A percentile compares a stretch with the other conserved stretches of the same genome.
phyloP scores from a whole-genome alignment of 2,888 invertebrate genomes.

The Tiliacea aurago region DNA sequence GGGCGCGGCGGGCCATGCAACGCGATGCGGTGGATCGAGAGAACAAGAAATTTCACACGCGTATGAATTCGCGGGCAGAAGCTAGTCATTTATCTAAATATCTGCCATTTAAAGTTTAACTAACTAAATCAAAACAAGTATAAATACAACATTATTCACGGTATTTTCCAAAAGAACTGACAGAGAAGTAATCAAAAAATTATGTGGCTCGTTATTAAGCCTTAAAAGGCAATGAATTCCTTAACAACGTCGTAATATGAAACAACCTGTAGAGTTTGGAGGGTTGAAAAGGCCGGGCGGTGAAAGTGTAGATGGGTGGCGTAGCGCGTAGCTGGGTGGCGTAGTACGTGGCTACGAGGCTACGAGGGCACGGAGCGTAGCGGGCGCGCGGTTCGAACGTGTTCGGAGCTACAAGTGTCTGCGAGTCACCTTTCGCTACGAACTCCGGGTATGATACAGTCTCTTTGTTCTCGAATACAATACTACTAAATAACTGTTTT shows the following conservation, averaged over 20 bases:
- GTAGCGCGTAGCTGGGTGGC: slow-evolving; percentile 43
- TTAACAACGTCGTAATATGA: slow-evolving; percentile 55
- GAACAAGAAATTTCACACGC: no score
- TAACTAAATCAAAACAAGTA: neutral
- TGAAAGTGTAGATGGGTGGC: slow-evolving; percentile 36
- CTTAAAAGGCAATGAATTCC: slow-evolving; percentile 60
- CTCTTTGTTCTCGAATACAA: slow-evolving; percentile 35
- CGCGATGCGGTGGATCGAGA: no score
- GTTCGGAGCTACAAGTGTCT: slow-evolving; percentile 62
- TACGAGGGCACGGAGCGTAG: slow-evolving; percentile 39
- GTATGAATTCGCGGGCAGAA: no score
- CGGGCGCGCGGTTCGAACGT: slow-evolving; percentile 34
- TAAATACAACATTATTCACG: neutral
- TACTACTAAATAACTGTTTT: slow-evolving; percentile 22
- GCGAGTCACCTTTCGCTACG: slow-evolving; percentile 15
- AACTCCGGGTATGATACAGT: slow-evolving; percentile 21
- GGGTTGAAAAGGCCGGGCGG: slow-evolving; percentile 26
- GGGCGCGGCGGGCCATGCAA: no score
- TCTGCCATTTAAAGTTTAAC: neutral
- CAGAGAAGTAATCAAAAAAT: slow-evolving; percentile 46
- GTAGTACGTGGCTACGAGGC: slow-evolving; percentile 33
- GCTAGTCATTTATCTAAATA: no score
- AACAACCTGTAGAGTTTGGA: slow-evolving; percentile 56
- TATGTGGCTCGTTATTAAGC: slow-evolving; percentile 49
- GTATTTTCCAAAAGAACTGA: slow-evolving; percentile 22